Percentiles rank a stretch among this genome's conserved stretches.
phyloP scores from a whole-genome alignment of 2,888 invertebrate species.

The Mythimna pallens region DNA sequence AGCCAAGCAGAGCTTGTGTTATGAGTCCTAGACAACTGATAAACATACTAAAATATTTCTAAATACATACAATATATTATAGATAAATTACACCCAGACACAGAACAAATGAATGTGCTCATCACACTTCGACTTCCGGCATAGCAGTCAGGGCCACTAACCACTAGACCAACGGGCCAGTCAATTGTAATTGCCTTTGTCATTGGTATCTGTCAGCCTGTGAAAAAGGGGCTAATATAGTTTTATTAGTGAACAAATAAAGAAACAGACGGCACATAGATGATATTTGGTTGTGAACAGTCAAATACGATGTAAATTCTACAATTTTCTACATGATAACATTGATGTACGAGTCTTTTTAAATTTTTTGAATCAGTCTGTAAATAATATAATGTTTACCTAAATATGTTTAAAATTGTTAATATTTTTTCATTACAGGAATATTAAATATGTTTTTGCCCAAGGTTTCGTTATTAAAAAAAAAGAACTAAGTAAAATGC shows the following conservation, averaged over 20 bases:
- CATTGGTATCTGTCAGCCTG: too few relatives aligned
- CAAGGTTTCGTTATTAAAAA: background rate
- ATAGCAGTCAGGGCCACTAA: too few relatives aligned
- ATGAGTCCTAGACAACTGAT: too few relatives aligned
- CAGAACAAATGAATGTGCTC: too few relatives aligned
- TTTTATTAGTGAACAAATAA: background rate
- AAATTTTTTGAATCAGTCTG: slow-evolving; percentile 53
- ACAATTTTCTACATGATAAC: slow-evolving; percentile 36
- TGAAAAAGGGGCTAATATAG: background rate
- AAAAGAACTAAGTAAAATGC: too few relatives aligned
- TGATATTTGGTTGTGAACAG: slow-evolving; percentile 32
- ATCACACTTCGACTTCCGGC: too few relatives aligned
- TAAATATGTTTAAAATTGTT: background rate
- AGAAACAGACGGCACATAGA: slow-evolving; percentile 45
- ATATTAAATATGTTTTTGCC: background rate
- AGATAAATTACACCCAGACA: too few relatives aligned
- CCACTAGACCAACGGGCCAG: too few relatives aligned
- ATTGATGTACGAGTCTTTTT: slow-evolving; percentile 49
- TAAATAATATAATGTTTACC: slow-evolving; percentile 37
- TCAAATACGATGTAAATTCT: slow-evolving; percentile 44
- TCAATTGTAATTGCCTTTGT: too few relatives aligned
- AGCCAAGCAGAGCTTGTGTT: too few relatives aligned
- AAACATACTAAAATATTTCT: too few relatives aligned
- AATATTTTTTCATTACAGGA: background rate
- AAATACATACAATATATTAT: too few relatives aligned